Evolutionary conservation across 2,113 vertebrate genomes (phyloP), one percentile per base, ranked within the genome.

Genomic region (Thunnus thynnus): DNA sequence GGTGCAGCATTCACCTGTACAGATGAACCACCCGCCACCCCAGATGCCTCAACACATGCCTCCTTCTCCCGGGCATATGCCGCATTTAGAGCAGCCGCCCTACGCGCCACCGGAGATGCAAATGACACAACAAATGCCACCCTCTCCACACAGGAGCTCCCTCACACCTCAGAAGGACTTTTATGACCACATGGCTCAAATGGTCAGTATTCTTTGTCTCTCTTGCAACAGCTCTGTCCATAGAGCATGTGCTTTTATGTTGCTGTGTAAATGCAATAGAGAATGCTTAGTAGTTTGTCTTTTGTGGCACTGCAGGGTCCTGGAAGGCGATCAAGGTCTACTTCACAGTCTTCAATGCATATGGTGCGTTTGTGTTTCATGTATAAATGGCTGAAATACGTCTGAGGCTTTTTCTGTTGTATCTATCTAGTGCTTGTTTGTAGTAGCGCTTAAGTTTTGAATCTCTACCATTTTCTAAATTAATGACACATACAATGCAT

Each of bases 301-400:
- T 46, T 83, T 87, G 73, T 89, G 7, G 77, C 17, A 17, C 64
- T 86, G 20, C 88, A 96, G 95, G 94, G 85, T 63, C 76, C 93
- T 7, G 94, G 94, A 16, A 87, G 86, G 90, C 94, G 95, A 86
- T 96, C 95, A 13, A 89, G 96, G 86, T 94, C 95, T 25, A 93
- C 94, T 30, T 97, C 97, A 46, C 96, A 96, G 80, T 97, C 96
- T 32, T 97, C 96, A 65, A 81, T 90, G 72, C 91, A 94, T 61
- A 84, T 95, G 95, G 96, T 97, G 91, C 13, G 93, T 80, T 52
- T 58, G 12, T 61, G 22, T 55, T 16, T 65, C 36, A 17, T 1
- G 0, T 20, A 17, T 51, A 47, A 60, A n/a, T 4, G 22, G 6
- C 5, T 50, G n/a, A 54, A 27, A 69, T 54, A 50, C 3, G 5